Percentiles rank a stretch among this genome's conserved stretches.
Conservation (phyloP, 2,797 vertebrate species). For the Hybognathus amarus region DNA sequence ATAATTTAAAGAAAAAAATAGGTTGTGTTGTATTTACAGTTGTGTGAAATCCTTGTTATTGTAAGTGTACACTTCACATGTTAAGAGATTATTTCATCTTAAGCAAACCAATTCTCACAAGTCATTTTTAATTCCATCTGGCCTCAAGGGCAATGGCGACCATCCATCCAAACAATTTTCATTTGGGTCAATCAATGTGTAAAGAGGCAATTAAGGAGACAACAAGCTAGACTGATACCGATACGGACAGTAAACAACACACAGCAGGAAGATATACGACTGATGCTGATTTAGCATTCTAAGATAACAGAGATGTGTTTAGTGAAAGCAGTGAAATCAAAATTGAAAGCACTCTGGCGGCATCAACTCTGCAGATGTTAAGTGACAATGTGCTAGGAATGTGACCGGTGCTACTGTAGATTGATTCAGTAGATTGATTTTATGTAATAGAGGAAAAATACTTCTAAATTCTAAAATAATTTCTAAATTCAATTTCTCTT, state of each 20-base stretch:
- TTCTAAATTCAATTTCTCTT: too few relatives aligned
- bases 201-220: conserved; percentile 8
- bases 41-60: background rate
- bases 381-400: conserved; percentile 11
- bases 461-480: too few relatives aligned
- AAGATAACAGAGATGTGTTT: background rate
- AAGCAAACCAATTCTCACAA: background rate
- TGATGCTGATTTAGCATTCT: background rate
- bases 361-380: conserved; percentile 7
- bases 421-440: background rate
- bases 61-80: background rate
- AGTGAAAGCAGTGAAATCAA: background rate
- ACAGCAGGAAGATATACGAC: background rate
- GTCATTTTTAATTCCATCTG: background rate
- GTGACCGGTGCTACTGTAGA: background rate
- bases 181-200: conserved; percentile 23
- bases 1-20: background rate
- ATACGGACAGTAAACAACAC: conserved; percentile 5
- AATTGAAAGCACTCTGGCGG: background rate
- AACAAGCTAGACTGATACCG: conserved; percentile 11
- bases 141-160: conserved; percentile 7
- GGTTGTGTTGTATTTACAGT: background rate
- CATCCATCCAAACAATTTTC: conserved; percentile 7
- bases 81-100: background rate
- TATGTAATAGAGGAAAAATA: too few relatives aligned